These are phyloP conservation scores for Peromyscus leucopus DNA, from an alignment of 2,113 vertebrate species.

Conservation along the genomic window DNA sequence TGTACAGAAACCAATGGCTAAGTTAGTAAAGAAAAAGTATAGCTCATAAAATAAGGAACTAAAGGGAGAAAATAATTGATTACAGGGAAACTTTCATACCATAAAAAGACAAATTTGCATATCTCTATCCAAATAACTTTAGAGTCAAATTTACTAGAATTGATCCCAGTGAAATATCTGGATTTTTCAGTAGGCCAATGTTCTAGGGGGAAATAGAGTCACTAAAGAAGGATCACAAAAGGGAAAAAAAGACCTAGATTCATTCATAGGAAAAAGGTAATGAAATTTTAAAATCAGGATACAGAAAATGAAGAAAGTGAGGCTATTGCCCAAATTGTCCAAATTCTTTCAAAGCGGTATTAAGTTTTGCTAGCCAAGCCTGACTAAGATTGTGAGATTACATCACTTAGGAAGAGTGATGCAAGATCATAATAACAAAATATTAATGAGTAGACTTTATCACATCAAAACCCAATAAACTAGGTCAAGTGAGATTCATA, in stretches of 20 bases:
- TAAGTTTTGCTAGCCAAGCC: not conserved
- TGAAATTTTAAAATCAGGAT: not conserved
- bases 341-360: not conserved
- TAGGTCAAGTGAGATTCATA: not conserved
- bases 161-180: not conserved
- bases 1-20: not conserved
- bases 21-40: not conserved
- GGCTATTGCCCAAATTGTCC: too few species aligned
- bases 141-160: conserved; percentile 17
- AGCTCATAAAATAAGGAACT: not conserved
- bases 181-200: not conserved
- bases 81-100: not conserved
- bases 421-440: not conserved
- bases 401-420: not conserved
- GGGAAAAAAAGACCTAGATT: too few species aligned
- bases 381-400: not conserved
- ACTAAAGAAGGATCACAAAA: not conserved
- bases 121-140: not conserved
- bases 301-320: not conserved
- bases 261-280: not conserved
- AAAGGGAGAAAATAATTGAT: not conserved
- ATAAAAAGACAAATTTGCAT: not conserved
- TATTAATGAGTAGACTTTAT: not conserved
- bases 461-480: not conserved
- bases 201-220: not conserved